Percentiles rank a stretch among this genome's conserved stretches.
phyloP scores from a whole-genome alignment of 2,113 vertebrate genomes.

The Oxygymnocypris stewartii region DNA sequence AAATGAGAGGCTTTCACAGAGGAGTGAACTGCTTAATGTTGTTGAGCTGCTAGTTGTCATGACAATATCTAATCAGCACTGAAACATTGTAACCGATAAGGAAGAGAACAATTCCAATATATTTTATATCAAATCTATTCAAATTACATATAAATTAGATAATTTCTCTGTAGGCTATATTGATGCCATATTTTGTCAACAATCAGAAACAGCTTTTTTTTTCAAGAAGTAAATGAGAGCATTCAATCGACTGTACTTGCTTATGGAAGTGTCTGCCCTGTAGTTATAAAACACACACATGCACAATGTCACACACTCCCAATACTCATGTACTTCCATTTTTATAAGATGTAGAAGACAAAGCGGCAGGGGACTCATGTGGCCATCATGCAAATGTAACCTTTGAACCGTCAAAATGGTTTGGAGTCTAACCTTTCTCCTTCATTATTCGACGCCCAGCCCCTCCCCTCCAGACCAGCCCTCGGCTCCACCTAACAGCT shows the following conservation, averaged over 20 bases:
- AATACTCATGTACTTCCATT: background rate
- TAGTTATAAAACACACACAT: slow-evolving; percentile 7
- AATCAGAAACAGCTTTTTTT: background rate
- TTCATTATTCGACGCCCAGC: background rate
- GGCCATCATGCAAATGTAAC: slow-evolving; percentile 7
- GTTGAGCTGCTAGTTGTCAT: slow-evolving; percentile 31
- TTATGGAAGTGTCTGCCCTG: background rate
- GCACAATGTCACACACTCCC: background rate
- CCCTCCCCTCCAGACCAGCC: background rate
- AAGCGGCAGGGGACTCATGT: background rate
- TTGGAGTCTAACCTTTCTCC: slow-evolving; percentile 17
- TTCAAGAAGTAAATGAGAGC: slow-evolving; percentile 34
- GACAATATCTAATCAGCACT: slow-evolving; percentile 30
- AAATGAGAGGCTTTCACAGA: slow-evolving; percentile 43
- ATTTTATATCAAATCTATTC: slow-evolving; percentile 14
- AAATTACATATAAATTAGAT: slow-evolving; percentile 4
- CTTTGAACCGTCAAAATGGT: slow-evolving; percentile 22
- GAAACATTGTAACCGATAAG: slow-evolving; percentile 33
- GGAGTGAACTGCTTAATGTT: slow-evolving; percentile 33
- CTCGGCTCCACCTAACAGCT: background rate
- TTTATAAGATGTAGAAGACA: background rate
- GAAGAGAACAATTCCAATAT: slow-evolving; percentile 21
- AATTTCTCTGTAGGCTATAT: background rate
- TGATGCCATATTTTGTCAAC: slow-evolving; percentile 1
- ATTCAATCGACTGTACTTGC: slow-evolving; percentile 36